Base-by-base conservation (phyloP, 2,113 vertebrate species). In the Sinocyclocheilus anophthalmus region DNA sequence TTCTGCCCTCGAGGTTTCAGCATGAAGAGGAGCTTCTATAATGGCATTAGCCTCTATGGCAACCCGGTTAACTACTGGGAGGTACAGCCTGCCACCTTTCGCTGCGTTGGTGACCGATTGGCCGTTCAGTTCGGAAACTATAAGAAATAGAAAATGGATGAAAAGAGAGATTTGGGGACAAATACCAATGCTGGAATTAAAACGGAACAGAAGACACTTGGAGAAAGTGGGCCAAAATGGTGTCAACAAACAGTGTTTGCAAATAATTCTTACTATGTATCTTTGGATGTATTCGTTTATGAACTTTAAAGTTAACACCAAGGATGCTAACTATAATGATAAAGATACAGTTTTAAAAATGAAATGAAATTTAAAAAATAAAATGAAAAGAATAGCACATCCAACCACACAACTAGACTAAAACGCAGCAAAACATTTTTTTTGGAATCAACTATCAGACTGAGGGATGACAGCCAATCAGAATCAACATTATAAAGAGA, bases 31-130 rank as follows among this genome's bases (percentile, higher is more conserved):
- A 95, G 95, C 0, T 96, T 96, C 92, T 97, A 97, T 92, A 95
- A 96, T 0, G 97, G 96, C 91, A 97, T 98, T 93, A 97, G 96
- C 91, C 93, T 98, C 87, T 97, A 95, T 87, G 92, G 91, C 75
- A 97, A 97, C 92, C 96, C 97, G 0, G 95, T 97, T 76, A 96
- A 96, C 14, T 97, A 97, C 93, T 97, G 97, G 96, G 96, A 97
- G 86, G 97, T 97, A 69, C 96, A 97, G 91, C 96, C 96, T 0
- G 95, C 96, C 11, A 93, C 97, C 3, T 97, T 97, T 92, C 96
- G 97, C 90, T 98, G 97, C 0, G 95, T 97, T 90, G 95, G 92
- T 5, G 93, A 96, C 91, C 96, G 96, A 70, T 88, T 95, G 85
- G 95, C 96, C 84, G 95, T 98, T 91, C 97, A 97, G 88, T 96